Evolutionary conservation across 2,797 vertebrate genomes (phyloP).

Genomic region (Gymnopithys bicolor): DNA sequence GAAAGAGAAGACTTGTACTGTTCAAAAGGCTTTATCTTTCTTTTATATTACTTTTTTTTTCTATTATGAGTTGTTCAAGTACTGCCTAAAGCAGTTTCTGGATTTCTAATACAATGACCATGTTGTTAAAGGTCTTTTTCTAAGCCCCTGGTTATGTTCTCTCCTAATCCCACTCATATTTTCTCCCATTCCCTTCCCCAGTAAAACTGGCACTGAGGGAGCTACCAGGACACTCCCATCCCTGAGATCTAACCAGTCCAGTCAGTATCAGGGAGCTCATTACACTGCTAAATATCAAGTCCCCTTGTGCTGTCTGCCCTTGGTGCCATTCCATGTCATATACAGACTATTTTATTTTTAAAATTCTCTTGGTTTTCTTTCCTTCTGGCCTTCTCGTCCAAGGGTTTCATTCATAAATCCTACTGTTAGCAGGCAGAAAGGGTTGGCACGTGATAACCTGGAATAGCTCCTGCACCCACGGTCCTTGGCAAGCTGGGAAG

Average conservation of each 20-base stretch:
- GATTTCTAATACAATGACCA: not conserved
- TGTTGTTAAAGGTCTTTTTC: not conserved
- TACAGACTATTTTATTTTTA: not conserved
- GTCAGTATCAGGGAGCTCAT: not conserved
- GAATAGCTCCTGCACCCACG: not conserved
- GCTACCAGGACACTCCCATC: not conserved
- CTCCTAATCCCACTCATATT: not conserved
- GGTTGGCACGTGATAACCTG: not conserved
- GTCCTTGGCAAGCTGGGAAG: not conserved
- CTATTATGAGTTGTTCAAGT: not conserved
- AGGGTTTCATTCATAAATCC: not conserved
- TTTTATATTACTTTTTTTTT: not conserved
- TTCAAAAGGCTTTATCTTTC: slow-evolving; percentile 13
- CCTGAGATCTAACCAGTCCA: not conserved
- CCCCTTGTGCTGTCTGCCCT: not conserved
- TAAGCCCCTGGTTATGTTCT: not conserved
- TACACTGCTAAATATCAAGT: not conserved
- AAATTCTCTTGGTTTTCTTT: not conserved
- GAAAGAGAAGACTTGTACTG: not conserved
- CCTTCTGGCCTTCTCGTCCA: not conserved
- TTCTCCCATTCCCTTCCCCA: not conserved
- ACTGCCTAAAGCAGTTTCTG: not conserved
- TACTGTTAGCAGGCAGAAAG: not conserved
- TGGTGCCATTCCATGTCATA: not conserved
- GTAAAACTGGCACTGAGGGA: not conserved